These are phyloP conservation scores for Drosophila picticornis DNA, from an alignment of 2,888 invertebrate genomes.

Conservation along the genomic window DNA sequence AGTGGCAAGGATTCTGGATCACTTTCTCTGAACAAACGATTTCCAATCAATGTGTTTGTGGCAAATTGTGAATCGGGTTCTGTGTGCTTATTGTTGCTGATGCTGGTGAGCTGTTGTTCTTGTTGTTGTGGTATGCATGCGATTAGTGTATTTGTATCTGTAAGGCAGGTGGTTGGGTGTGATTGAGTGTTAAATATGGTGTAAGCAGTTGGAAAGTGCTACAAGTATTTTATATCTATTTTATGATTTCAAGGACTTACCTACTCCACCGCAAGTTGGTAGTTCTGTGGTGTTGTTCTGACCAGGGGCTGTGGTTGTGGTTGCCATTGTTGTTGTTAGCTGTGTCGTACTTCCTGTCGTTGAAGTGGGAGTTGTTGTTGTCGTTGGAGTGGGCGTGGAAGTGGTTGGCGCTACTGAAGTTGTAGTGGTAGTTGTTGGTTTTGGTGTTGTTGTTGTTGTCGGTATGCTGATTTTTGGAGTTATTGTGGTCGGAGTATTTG, in stretches of 20 bases:
- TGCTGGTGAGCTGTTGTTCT: slow-evolving; percentile 20
- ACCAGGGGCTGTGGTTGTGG: slow-evolving; percentile 20
- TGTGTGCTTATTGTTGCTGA: slow-evolving; percentile 22
- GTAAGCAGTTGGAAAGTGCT: background rate
- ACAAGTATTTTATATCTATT: background rate
- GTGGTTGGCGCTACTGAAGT: background rate
- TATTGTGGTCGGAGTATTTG: background rate
- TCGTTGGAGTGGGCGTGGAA: slow-evolving; percentile 1
- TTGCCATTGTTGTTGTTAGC: slow-evolving; percentile 13
- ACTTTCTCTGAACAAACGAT: slow-evolving; percentile 21
- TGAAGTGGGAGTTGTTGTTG: slow-evolving; percentile 3
- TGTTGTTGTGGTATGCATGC: slow-evolving; percentile 45
- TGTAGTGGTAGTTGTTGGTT: background rate
- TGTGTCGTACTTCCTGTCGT: slow-evolving; percentile 8
- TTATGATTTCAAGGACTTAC: slow-evolving; percentile 15
- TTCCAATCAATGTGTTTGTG: slow-evolving; percentile 12
- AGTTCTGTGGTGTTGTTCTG: slow-evolving; percentile 20
- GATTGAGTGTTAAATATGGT: slow-evolving; percentile 28
- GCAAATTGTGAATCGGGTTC: slow-evolving; percentile 26
- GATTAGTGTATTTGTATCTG: slow-evolving; percentile 55
- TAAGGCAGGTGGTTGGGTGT: slow-evolving; percentile 43
- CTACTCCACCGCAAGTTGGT: slow-evolving; percentile 35
- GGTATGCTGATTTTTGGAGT: background rate
- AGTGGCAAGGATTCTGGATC: slow-evolving; percentile 25
- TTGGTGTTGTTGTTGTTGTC: slow-evolving; percentile 12